phyloP scores from a whole-genome alignment of 1,140 invertebrate genomes.

The Hetaerina americana region DNA sequence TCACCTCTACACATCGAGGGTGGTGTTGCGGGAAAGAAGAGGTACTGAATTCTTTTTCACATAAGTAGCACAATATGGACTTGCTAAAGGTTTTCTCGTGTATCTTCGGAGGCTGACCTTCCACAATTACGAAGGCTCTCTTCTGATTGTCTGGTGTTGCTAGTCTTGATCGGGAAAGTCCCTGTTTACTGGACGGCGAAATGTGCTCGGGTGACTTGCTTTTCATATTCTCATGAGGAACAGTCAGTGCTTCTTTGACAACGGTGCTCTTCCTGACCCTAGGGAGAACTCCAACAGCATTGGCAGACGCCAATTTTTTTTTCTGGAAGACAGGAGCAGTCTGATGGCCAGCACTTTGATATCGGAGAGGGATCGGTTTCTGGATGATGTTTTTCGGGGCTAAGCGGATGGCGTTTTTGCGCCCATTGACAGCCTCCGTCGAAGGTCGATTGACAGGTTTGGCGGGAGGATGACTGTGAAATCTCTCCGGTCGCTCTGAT shows the following conservation, averaged over 20 bases:
- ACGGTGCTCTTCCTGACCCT: no score
- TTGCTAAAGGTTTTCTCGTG: no score
- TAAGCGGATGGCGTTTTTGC: not conserved
- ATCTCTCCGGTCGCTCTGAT: conserved; percentile 38
- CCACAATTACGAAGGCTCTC: not conserved
- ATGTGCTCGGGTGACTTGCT: not conserved
- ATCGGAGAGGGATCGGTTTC: conserved; percentile 3
- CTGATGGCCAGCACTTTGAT: conserved; percentile 7
- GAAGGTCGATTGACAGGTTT: not conserved
- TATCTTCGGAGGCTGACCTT: not conserved
- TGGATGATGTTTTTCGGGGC: conserved; percentile 9
- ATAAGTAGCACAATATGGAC: conserved; percentile 56
- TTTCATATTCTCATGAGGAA: conserved; percentile 10
- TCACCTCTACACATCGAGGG: conserved; percentile 64
- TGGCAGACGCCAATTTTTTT: no score
- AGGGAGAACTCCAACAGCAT: no score
- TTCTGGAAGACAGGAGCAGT: not conserved
- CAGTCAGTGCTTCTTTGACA: conserved; percentile 12
- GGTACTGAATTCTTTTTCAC: conserved; percentile 62
- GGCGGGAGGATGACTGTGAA: conserved; percentile 41
- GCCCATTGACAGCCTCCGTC: not conserved
- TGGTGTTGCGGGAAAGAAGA: conserved; percentile 64
- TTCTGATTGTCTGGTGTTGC: not conserved
- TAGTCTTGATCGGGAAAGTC: not conserved
- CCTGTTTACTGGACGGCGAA: not conserved